Evolutionary conservation across 2,888 invertebrate species (phyloP).

Genomic region (Orthosia gracilis): DNA sequence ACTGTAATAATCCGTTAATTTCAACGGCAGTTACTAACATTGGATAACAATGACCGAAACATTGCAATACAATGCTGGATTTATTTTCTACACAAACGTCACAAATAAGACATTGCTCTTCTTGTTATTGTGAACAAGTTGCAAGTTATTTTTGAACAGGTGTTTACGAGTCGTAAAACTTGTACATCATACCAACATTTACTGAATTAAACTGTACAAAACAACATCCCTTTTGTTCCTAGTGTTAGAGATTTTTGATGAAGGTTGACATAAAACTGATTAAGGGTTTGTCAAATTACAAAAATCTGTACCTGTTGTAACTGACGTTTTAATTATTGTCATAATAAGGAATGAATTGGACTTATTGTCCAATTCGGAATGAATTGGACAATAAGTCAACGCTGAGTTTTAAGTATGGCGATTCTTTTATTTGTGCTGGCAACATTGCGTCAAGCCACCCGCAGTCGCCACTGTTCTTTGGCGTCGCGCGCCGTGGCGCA

Average conservation of each 20-base stretch:
- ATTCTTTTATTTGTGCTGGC: slow-evolving; percentile 48
- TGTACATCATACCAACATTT: not conserved
- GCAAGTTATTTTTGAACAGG: slow-evolving; percentile 8
- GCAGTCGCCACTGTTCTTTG: slow-evolving; percentile 51
- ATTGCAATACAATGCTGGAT: slow-evolving; percentile 12
- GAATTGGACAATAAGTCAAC: not conserved
- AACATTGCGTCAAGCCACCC: slow-evolving; percentile 58
- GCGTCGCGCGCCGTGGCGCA: slow-evolving; percentile 58
- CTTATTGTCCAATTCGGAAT: not conserved
- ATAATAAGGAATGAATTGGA: not conserved
- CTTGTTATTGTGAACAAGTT: slow-evolving; percentile 17
- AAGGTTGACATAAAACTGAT: not conserved
- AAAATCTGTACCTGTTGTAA: not conserved
- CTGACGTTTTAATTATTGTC: not conserved
- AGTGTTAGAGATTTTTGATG: not conserved
- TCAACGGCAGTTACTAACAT: slow-evolving; percentile 4
- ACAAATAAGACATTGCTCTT: slow-evolving; percentile 20
- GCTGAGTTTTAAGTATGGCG: slow-evolving; percentile 26
- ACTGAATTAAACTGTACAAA: not conserved
- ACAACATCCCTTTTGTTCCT: not conserved
- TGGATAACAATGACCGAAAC: slow-evolving; percentile 22
- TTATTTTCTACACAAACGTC: slow-evolving; percentile 20
- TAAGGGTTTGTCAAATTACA: not conserved
- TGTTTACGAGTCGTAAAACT: slow-evolving; percentile 14
- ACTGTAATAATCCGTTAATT: not conserved